Evolutionary conservation across 2,113 vertebrate genomes (phyloP), one percentile per base, ranked within the genome.

Genomic region (Gambusia holbrooki): DNA sequence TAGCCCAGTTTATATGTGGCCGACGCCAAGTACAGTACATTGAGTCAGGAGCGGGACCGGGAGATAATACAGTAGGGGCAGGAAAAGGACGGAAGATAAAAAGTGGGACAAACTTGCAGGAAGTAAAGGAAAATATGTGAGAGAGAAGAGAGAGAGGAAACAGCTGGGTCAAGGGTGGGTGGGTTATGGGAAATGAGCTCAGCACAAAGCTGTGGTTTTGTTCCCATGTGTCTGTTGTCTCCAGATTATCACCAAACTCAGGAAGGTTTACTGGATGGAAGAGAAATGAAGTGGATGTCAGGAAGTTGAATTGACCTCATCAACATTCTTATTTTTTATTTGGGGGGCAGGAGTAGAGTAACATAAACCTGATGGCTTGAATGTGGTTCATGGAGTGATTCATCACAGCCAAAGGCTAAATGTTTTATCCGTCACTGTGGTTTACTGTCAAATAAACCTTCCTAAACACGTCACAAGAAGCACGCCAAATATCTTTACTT

Each of bases 171-270:
- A 85, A 37, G 72, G 74, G 77, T 80, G 71, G 27, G 0, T 25
- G 87, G 71, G 79, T 83, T 80, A 70, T 85, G 84, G 89, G 88
- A 90, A 91, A 87, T 89, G 27, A 86, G 65, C 70, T 79, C 77
- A 67, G 82, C 78, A 62, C 60, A 71, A 69, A 60, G 61, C 64
- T 32, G 69, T 1, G 2, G 32, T 74, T 72, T 35, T 58, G 48
- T 76, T 73, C 35, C 48, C 25, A 32, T 2, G 19, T 66, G 30
- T 58, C 61, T 72, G 65, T 71, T 67, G 30, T 73, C 68, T 78
- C 60, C 51, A 32, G 33, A 78, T 81, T 71, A 71, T 72, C 70
- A 64, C 80, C 72, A 87, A 32, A 72, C 65, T 69, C 73, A 73
- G 82, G 88, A 88, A 90, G 82, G 77, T 69, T 82, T 74, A 73